A percentile compares a stretch with the other conserved stretches of the same genome.
Evolutionary conservation across 2,113 vertebrate species (phyloP).

Genomic region (Mesoclemmys tuberculata): DNA sequence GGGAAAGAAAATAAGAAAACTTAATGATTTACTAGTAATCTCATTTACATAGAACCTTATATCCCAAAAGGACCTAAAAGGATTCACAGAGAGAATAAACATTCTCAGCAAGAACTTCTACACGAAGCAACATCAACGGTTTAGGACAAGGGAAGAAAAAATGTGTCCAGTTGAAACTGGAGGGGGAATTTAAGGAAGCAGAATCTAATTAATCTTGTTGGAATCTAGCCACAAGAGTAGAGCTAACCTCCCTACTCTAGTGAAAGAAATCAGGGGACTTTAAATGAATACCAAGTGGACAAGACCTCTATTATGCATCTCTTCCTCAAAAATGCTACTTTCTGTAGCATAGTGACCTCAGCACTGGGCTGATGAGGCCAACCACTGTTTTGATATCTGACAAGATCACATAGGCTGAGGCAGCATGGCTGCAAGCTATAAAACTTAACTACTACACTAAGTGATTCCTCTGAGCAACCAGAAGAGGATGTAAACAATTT

Average conservation of each 20-base stretch:
- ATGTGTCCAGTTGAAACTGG: background rate
- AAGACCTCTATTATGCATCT: background rate
- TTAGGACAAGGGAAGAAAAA: background rate
- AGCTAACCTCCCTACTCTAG: background rate
- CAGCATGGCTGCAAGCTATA: background rate
- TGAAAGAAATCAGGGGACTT: background rate
- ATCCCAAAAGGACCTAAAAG: background rate
- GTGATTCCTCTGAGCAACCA: background rate
- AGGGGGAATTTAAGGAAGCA: background rate
- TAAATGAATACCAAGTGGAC: background rate
- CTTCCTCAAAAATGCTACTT: background rate
- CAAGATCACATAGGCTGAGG: background rate
- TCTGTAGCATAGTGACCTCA: accelerated
- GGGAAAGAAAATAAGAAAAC: background rate
- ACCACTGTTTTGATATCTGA: background rate
- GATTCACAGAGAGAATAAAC: background rate
- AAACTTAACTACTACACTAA: background rate
- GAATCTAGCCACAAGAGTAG: background rate
- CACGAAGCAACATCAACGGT: background rate
- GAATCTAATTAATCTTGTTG: background rate
- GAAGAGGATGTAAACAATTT: background rate
- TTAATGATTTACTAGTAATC: background rate
- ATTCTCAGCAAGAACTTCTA: background rate
- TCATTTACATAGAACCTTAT: background rate
- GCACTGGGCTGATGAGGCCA: background rate